phyloP scores from a whole-genome alignment of 2,888 invertebrate species.

The Chymomyza procnemis region DNA sequence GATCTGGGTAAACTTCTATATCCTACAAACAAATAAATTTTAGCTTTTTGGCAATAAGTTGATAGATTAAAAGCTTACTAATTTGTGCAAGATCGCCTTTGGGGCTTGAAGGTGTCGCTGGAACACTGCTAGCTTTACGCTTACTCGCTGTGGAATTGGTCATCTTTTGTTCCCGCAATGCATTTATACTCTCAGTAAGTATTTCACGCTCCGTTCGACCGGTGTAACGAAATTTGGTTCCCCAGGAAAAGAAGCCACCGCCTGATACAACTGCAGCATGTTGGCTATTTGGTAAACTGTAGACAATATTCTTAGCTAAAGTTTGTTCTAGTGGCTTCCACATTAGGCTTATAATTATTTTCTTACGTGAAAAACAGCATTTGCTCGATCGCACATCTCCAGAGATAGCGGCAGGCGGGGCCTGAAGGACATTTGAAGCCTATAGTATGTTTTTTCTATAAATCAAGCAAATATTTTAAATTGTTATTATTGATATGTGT shows the following conservation, averaged over 20 bases:
- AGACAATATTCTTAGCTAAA: conserved; percentile 12
- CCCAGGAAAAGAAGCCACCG: conserved; percentile 95
- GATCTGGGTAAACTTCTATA: conserved; percentile 92
- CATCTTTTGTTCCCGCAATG: conserved; percentile 82
- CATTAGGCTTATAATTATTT: not conserved
- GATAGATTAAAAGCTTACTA: conserved; percentile 75
- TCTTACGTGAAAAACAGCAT: conserved; percentile 98
- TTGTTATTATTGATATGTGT: not conserved
- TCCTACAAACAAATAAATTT: conserved; percentile 79
- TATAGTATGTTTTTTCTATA: conserved; percentile 94
- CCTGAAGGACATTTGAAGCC: conserved; percentile 97
- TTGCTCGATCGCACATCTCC: conserved; percentile 98
- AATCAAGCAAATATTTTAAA: conserved; percentile 51
- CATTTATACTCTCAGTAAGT: conserved; percentile 87
- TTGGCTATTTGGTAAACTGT: conserved; percentile 90
- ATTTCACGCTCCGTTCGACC: conserved; percentile 96
- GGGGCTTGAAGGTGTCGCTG: conserved; percentile 91
- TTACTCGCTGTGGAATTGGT: conserved; percentile 81
- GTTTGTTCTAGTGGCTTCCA: not conserved
- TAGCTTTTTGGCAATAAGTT: not conserved
- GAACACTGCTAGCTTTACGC: conserved; percentile 91
- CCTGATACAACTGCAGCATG: conserved; percentile 93
- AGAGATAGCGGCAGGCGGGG: conserved; percentile 95
- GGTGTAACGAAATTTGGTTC: conserved; percentile 95
- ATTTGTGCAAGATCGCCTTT: conserved; percentile 80